Base-by-base conservation (phyloP, 30 jellyfish, hydroid and myxozoan genomes). In the Turritopsis dohrnii region DNA sequence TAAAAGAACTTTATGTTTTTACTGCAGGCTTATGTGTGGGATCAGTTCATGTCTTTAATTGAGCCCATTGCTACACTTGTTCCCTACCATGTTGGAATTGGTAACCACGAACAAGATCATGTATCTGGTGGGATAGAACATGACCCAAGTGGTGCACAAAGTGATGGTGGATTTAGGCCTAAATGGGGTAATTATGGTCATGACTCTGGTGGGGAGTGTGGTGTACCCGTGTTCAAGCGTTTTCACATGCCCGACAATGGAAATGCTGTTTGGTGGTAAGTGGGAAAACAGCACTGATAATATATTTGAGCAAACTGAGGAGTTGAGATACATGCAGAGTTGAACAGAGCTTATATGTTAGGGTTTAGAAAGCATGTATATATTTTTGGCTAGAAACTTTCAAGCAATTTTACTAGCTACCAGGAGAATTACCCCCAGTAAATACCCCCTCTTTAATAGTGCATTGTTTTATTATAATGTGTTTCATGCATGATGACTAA, bases 191-290 rank as follows among this genome's bases (percentile, higher is more conserved):
- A 87, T 31, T 71, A 77, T 69, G 90, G 84, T 4, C 81, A 54
- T 72, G 97, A 91, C 30, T 91, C 97, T 41, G 97, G 97, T 22
- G 97, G 97, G 21, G 97, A 91, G 85, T 91, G 97, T 79, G 96
- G 97, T 17, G 84, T 90, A 0, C 97, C 97, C 8, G 87, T 87
- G 96, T 86, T 66, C 75, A 82, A 83, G 21, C 93, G 97, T 29
- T 91, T 87, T 65, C 96, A 91, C 76, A 91, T 91, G 97, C 97
- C 97, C 13, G 97, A 91, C 76, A 91, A 87, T 87, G 97, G 97
- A 72, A 82, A 87, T 74, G 29, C 81, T 20, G 74, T 91, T 16
- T 91, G 94, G 94, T 91, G 97, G 97, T 89, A 75, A 52, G 96
- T 21, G 29, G 28, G 13, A 41, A 3, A 41, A 3, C 13, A 3